Evolutionary conservation across 37 sponge, comb jelly and placozoan genomes (phyloP), one percentile per base, ranked within the genome.

Genomic region (Halichondria panicea): DNA sequence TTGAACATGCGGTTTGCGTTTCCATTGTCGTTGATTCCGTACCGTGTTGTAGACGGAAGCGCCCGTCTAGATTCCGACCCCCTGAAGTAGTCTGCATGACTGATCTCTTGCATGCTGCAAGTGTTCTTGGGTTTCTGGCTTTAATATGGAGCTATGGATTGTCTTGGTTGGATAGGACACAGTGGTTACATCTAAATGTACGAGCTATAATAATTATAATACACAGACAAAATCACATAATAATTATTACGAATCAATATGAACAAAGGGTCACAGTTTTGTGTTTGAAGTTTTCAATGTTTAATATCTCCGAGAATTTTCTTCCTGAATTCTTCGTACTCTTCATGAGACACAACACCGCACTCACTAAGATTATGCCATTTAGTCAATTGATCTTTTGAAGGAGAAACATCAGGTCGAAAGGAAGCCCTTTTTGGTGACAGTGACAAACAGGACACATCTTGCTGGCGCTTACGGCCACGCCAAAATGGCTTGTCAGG

Each of bases 401-500:
- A 43, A 4, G 63, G 3, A 56, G 59, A 22, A 35, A 59, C 50
- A 35, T 65, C 7, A 11, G 40, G 8, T 9, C 8, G 45, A 7
- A 37, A 32, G 33, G 30, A 8, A 11, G 12, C 4, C 59, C 55
- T 15, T 9, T 12, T 42, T 5, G 21, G 56, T 75, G n/a, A n/a
- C n/a, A n/a, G n/a, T n/a, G n/a, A n/a, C n/a, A n/a, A n/a, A n/a
- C n/a, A n/a, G n/a, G n/a, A n/a, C n/a, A 13, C 15, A 5, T 38
- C 11, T 24, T 73, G 74, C 11, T 73, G 60, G 24, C 31, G 63
- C 42, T 61, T 58, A 41, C 46, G 76, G 4, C 76, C 76, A 37
- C 28, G 15, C 62, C 63, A 75, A 75, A 32, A 75, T 61, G 76
- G 76, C 40, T 39, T 75, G 41, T 75, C 64, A 28, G 76, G 76